These are phyloP conservation scores for Dromius quadrimaculatus DNA, from an alignment of 2,888 invertebrate genomes.

Conservation along the genomic window DNA sequence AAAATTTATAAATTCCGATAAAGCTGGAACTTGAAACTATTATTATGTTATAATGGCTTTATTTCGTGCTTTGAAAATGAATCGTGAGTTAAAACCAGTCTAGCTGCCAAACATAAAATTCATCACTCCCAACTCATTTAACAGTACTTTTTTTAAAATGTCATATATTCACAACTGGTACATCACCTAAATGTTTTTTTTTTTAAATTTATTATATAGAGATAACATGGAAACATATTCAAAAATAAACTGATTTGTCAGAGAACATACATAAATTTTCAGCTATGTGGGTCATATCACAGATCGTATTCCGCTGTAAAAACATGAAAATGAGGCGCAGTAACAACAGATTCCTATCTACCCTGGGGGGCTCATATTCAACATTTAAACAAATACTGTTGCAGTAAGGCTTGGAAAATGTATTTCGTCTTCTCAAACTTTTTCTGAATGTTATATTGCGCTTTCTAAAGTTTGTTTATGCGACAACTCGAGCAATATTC, in stretches of 20 bases:
- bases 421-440: too few relatives aligned
- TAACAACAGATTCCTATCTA: slow-evolving; percentile 36
- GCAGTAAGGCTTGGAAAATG: not conserved
- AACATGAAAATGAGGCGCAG: slow-evolving; percentile 35
- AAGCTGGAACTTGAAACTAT: slow-evolving; percentile 13
- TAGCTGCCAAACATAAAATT: slow-evolving; percentile 29
- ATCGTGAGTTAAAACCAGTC: slow-evolving; percentile 20
- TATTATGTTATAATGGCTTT: slow-evolving; percentile 13
- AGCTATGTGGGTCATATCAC: slow-evolving; percentile 35
- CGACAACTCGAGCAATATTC: slow-evolving; percentile 38
- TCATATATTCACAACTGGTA: slow-evolving; percentile 8
- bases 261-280: slow-evolving; percentile 40
- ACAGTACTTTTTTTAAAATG: slow-evolving; percentile 15
- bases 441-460: too few relatives aligned
- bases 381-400: too few relatives aligned
- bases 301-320: slow-evolving; percentile 31
- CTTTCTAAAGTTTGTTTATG: slow-evolving; percentile 15
- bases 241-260: slow-evolving; percentile 45
- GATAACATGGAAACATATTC: slow-evolving; percentile 36
- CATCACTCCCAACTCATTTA: slow-evolving; percentile 32
- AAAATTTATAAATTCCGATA: slow-evolving; percentile 4
- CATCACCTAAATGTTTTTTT: slow-evolving; percentile 22
- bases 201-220: slow-evolving; percentile 23
- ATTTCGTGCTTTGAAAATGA: slow-evolving; percentile 35
- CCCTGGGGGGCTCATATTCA: not conserved